Percentiles rank a stretch among this genome's conserved stretches.
These are phyloP conservation scores for Dissostichus mawsoni DNA, from an alignment of 2,113 vertebrate species.

Conservation along the genomic window DNA sequence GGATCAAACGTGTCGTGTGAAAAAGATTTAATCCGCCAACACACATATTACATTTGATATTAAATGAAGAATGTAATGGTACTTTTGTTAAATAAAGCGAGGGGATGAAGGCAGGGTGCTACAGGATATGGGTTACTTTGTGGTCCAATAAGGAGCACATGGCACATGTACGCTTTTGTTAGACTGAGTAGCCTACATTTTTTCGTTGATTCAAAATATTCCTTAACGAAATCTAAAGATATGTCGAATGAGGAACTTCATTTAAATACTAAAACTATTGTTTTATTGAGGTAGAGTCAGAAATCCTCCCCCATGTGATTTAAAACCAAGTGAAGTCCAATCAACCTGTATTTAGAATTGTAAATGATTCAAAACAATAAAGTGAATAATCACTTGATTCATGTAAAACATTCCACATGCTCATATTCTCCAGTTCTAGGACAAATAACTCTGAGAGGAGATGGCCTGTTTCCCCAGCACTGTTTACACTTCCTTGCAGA, in stretches of 20 bases:
- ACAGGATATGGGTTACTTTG: background rate
- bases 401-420: background rate
- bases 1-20: background rate
- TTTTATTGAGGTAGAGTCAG: background rate
- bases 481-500: constrained; percentile 54
- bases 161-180: background rate
- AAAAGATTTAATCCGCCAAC: background rate
- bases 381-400: background rate
- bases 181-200: background rate
- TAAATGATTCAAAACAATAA: background rate
- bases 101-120: background rate
- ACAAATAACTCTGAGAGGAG: background rate
- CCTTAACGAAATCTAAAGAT: constrained; percentile 68
- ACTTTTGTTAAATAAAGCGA: background rate
- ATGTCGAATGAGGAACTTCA: background rate
- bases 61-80: background rate
- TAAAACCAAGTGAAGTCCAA: background rate
- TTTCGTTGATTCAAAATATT: constrained; percentile 75
- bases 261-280: background rate
- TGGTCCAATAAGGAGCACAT: constrained; percentile 4
- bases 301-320: background rate
- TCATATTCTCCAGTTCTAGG: background rate
- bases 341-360: background rate
- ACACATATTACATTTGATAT: constrained; percentile 6
- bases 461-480: constrained; percentile 35